Evolutionary conservation across 53 echinoderm and acorn worm species (phyloP).

Genomic region (Temnopleurus reevesii): DNA sequence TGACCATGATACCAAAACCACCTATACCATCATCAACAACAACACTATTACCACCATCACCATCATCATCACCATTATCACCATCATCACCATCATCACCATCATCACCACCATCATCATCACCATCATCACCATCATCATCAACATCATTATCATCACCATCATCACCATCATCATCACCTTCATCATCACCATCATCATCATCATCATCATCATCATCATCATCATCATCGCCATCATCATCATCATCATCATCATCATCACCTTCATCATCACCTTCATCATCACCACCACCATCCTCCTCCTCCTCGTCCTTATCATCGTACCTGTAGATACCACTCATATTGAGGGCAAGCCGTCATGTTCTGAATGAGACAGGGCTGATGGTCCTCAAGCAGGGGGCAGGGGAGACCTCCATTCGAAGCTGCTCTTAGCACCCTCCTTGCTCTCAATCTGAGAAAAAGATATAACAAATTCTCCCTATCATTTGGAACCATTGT

Average conservation of each 20-base stretch:
- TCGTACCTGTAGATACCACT: slow-evolving; percentile 85
- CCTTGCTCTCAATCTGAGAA: slow-evolving; percentile 58
- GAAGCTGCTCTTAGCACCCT: slow-evolving; percentile 75
- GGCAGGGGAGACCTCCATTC: slow-evolving; percentile 85
- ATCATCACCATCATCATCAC: not conserved
- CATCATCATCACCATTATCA: slow-evolving; percentile 11
- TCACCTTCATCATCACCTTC: not conserved
- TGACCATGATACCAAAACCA: slow-evolving; percentile 29
- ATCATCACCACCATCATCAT: not conserved
- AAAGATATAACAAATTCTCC: no score
- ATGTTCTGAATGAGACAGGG: slow-evolving; percentile 62
- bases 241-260: not conserved
- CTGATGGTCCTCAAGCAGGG: slow-evolving; percentile 66
- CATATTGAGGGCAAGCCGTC: slow-evolving; percentile 70
- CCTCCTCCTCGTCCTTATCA: no score
- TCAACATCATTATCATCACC: not conserved
- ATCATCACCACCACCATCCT: no score
- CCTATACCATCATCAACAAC: not conserved
- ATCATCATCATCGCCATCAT: not conserved
- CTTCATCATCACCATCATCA: not conserved
- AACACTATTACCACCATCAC: not conserved
- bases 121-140: not conserved
- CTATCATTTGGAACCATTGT: no score
- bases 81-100: slow-evolving; percentile 10
- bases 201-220: no score